Base-by-base conservation (phyloP, 2,888 invertebrate genomes). In the Seira sanloemensis region DNA sequence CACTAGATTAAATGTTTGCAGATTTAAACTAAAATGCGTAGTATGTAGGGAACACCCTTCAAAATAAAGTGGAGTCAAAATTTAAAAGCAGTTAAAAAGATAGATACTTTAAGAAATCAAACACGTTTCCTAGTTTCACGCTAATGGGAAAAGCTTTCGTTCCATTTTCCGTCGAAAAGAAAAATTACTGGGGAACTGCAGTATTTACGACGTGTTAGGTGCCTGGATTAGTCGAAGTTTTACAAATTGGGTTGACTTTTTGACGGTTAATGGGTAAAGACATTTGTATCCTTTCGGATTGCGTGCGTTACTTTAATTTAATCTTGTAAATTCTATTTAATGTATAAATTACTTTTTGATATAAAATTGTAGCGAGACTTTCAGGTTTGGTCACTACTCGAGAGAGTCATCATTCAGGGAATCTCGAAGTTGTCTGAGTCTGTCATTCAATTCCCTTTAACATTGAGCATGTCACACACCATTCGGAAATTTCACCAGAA, bases 261-360 rank as follows among this genome's bases (percentile, higher is more conserved):
- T 16, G 62, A 62, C 21, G 62, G 62, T 21, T 21, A 23, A 62
- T n/a, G 62, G 62, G 62, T 62, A 23, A 23, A 62, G 62, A 62
- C 62, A 62, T 23, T 62, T 62, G 5, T 16, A 58, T 37, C 37
- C 12, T 37, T 58, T 58, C 1, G 21, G 25, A 66, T 27, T 74
- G 74, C 74, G 74, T 74, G 74, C 26, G 26, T 18, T 1, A 27
- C 21, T 12, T 18, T 62, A 74, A 74, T 74, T 74, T 71, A 21
- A 1, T 62, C 58, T 21, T 0, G 19, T 54, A 62, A 62, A 62
- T 62, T 2, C 62, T 62, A 62, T 62, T 62, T 62, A 62, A 62
- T 62, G 62, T 21, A 62, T 62, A 23, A 62, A 62, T 62, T 62
- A 62, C 62, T 62, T 12, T n/a, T 12, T 62, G 62, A 62, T 23